Base-by-base conservation (phyloP, 2,888 invertebrate species). In the Caenorhabditis angaria region DNA sequence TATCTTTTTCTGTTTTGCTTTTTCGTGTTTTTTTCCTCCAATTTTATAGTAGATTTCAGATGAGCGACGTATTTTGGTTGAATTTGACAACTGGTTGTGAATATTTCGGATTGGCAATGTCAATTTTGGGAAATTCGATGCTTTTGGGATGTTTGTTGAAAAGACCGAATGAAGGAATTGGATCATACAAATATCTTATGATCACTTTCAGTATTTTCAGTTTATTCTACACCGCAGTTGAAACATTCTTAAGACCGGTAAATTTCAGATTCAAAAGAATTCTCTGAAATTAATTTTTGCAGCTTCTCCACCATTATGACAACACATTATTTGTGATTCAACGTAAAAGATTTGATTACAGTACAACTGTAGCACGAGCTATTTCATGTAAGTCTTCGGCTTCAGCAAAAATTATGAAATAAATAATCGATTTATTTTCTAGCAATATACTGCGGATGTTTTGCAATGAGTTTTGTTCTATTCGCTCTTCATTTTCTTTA, bases 261-360 rank as follows among this genome's bases (percentile, higher is more conserved):
- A 57, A 62, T 53, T 24, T n/a, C 10, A 24, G 24, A 18, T 25
- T 28, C 1, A 27, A 27, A 10, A 51, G 32, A 27, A 27, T 20
- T 63, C 8, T 20, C 20, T n/a, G 12, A 5, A 0, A 35, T 18
- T 3, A 35, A 51, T 47, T 22, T 10, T 53, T 67, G 12, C 59
- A 68, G 63, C 51, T 70, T 4, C 60, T 70, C 28, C 69, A 70
- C 29, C 61, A 64, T 28, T 70, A 70, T 35, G 69, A 70, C 57
- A 57, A 70, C 57, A 70, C 69, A 6, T 61, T 64, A 8, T 70
- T 70, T 27, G 61, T 70, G 22, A 70, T 70, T 20, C 69, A 70
- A 53, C 27, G 69, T 2, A 70, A 70, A n/a, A 14, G 69, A 14
- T 70, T 70, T 28, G 25, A 65, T 14, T 70, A 70, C 10, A 61